These are phyloP conservation scores for Gambusia holbrooki DNA, from an alignment of 2,113 vertebrate species.

Conservation along the genomic window DNA sequence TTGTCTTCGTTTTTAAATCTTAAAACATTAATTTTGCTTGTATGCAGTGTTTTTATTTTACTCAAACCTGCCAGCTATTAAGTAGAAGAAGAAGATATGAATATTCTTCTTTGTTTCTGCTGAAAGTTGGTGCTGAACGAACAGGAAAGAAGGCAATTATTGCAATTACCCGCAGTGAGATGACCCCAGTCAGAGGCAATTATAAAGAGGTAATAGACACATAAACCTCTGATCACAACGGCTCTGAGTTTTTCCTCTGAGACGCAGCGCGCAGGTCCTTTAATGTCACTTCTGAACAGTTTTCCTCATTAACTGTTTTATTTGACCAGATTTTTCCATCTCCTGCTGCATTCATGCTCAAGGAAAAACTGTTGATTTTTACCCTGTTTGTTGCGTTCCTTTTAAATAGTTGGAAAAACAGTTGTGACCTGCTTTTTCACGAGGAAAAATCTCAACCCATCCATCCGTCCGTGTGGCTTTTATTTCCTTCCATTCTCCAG, in stretches of 20 bases:
- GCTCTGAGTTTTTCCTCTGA: not conserved
- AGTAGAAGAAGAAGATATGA: not conserved
- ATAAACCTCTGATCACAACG: constrained; percentile 3
- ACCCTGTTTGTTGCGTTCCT: not conserved
- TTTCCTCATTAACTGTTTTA: not conserved
- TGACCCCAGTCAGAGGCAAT: constrained; percentile 62
- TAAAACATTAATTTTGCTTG: not conserved
- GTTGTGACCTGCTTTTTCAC: not conserved
- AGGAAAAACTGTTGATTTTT: too few species aligned
- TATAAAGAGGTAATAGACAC: constrained; percentile 30
- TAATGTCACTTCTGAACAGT: constrained; percentile 11
- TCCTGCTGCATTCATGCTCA: not conserved
- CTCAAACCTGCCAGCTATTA: not conserved
- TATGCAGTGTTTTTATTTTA: not conserved
- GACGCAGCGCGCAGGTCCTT: not conserved
- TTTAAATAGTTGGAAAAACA: not conserved
- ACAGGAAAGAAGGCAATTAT: constrained; percentile 42
- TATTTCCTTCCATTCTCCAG: not conserved
- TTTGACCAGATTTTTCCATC: not conserved
- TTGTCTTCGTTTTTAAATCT: not conserved
- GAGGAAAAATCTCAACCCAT: too few species aligned
- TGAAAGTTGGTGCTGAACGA: constrained; percentile 25
- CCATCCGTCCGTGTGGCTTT: not conserved
- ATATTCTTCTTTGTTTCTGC: not conserved
- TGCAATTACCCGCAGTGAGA: constrained; percentile 39